A percentile compares a stretch with the other conserved stretches of the same genome.
These are phyloP conservation scores for Oxycera nigricornis DNA, from an alignment of 2,888 invertebrate species.

Conservation along the genomic window DNA sequence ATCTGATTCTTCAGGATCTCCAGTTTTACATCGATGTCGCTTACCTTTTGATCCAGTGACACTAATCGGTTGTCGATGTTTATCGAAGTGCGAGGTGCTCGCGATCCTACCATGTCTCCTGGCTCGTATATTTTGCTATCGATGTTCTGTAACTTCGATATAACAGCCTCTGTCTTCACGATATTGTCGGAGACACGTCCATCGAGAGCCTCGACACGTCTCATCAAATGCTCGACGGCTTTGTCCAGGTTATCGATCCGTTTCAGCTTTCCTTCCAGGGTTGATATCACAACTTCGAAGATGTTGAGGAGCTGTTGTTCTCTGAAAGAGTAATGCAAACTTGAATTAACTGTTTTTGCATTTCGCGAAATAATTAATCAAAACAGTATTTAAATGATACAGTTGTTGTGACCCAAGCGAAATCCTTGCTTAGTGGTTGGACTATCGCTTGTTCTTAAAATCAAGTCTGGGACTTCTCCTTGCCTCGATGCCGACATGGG, in stretches of 20 bases:
- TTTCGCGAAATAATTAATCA: too few species aligned
- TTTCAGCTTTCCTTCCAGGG: constrained; percentile 85
- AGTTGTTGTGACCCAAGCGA: too few species aligned
- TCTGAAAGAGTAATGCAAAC: constrained; percentile 73
- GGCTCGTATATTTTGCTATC: constrained; percentile 75
- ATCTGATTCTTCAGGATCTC: constrained; percentile 81
- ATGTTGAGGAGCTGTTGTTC: constrained; percentile 88
- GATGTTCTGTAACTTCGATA: constrained; percentile 76
- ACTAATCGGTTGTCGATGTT: constrained; percentile 72
- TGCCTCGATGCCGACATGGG: too few species aligned
- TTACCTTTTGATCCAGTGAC: constrained; percentile 82
- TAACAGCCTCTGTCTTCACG: constrained; percentile 83
- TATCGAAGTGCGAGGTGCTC: constrained; percentile 57
- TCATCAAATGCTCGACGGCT: constrained; percentile 86
- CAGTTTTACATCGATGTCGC: constrained; percentile 80
- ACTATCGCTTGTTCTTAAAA: too few species aligned
- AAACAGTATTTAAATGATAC: too few species aligned
- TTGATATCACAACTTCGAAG: constrained; percentile 89
- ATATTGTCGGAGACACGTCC: constrained; percentile 83
- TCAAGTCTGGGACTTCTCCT: too few species aligned
- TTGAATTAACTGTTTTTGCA: constrained; percentile 46
- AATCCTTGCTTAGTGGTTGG: too few species aligned
- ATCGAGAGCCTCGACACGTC: constrained; percentile 82
- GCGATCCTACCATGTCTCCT: constrained; percentile 53
- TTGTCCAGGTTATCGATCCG: constrained; percentile 87